Evolutionary conservation across 2,888 invertebrate genomes (phyloP).

Genomic region (Limnephilus lunatus): DNA sequence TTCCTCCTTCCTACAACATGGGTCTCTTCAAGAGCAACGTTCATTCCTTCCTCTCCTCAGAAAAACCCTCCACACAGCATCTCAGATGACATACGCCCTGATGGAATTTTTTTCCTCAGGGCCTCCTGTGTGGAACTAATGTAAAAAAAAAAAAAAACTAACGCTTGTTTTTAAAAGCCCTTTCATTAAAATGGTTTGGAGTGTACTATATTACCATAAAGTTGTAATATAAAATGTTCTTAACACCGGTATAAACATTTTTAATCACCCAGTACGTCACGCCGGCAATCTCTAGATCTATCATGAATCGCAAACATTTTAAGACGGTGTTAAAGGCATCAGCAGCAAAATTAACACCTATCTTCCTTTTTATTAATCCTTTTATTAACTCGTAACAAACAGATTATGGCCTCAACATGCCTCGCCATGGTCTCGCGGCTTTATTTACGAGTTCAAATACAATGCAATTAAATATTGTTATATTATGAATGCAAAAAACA

Average conservation of each 20-base stretch:
- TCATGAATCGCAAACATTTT: constrained; percentile 2
- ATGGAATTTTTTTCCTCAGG: no score
- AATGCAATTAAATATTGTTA: neutral
- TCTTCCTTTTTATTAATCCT: constrained; percentile 6
- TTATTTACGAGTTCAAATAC: neutral
- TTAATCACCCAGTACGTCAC: neutral
- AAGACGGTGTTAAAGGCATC: constrained; percentile 8
- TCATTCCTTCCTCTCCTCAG: no score
- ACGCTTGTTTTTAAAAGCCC: no score
- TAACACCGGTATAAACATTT: neutral
- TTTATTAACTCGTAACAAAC: neutral
- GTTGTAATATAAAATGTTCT: neutral
- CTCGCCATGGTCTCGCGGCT: neutral
- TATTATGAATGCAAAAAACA: neutral
- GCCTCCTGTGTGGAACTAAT: no score
- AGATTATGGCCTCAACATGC: constrained; percentile 12
- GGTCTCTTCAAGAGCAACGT: no score
- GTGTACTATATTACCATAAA: no score
- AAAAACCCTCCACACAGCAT: no score
- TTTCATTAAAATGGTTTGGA: no score
- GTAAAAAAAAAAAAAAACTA: no score
- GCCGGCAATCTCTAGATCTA: constrained; percentile 5
- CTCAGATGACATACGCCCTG: no score
- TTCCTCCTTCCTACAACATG: no score
- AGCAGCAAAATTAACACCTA: constrained; percentile 24